Evolutionary conservation across 2,888 invertebrate species (phyloP).

Genomic region (Trachelus tabidus): DNA sequence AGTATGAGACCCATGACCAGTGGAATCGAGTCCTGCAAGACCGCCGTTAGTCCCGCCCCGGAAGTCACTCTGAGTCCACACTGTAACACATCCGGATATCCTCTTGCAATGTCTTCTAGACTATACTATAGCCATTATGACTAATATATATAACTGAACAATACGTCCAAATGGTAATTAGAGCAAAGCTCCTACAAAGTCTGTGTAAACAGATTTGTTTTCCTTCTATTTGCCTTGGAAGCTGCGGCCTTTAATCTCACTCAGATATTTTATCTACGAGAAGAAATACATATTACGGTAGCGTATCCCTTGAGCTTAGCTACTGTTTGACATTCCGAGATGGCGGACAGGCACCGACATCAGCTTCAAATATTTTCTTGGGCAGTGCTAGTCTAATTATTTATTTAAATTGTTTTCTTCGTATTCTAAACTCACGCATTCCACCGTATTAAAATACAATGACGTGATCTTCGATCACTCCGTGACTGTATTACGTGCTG

Average conservation of each 20-base stretch:
- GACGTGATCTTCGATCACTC: not conserved
- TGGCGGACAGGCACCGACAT: not conserved
- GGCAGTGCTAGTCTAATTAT: not conserved
- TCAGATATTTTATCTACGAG: not conserved
- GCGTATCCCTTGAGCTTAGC: not conserved
- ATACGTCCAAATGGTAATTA: not conserved
- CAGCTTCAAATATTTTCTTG: not conserved
- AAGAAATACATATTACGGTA: not conserved
- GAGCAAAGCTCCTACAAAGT: not conserved
- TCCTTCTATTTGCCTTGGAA: not conserved
- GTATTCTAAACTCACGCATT: not conserved
- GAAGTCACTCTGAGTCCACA: conserved; percentile 92
- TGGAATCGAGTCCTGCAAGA: conserved; percentile 69
- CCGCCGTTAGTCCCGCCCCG: conserved; percentile 83
- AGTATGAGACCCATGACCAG: conserved; percentile 64
- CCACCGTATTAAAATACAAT: not conserved
- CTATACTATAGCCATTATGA: not conserved
- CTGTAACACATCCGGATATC: conserved; percentile 70
- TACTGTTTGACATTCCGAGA: not conserved
- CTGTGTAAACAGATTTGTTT: not conserved
- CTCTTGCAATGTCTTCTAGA: conserved; percentile 55
- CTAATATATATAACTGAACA: not conserved
- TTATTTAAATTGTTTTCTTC: not conserved
- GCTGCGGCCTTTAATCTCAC: not conserved
- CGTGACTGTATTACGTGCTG: not conserved